Evolutionary conservation across 2,113 vertebrate species (phyloP).

Genomic region (Plectropomus leopardus): DNA sequence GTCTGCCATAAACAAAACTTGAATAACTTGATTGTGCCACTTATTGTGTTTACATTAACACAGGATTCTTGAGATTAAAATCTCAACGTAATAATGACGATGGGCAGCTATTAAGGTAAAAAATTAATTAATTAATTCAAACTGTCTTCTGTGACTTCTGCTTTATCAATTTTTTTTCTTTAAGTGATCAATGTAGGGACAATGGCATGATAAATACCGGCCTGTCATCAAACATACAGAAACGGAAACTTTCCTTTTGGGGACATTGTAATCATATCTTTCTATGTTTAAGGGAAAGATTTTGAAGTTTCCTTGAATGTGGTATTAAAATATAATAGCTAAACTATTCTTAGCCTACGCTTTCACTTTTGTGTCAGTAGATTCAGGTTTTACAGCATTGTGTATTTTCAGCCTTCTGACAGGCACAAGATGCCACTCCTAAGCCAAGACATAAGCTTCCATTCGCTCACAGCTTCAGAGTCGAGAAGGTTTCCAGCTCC

Average conservation of each 20-base stretch:
- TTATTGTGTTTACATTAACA: too few species aligned
- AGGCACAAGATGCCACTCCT: not conserved
- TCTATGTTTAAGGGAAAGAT: not conserved
- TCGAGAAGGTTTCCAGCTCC: not conserved
- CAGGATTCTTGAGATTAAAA: too few species aligned
- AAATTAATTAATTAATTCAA: too few species aligned
- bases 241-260: not conserved
- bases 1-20: too few species aligned
- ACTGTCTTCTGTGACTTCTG: too few species aligned
- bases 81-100: too few species aligned
- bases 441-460: not conserved
- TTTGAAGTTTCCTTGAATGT: not conserved
- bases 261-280: not conserved
- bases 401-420: not conserved
- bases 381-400: conserved; percentile 28
- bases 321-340: too few species aligned
- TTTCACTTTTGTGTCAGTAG: not conserved
- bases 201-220: not conserved
- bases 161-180: not conserved
- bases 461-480: not conserved
- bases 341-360: too few species aligned
- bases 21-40: too few species aligned
- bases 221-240: not conserved
- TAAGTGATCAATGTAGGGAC: not conserved
- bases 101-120: too few species aligned